phyloP scores from a whole-genome alignment of 2,888 invertebrate genomes.

The Oasisia sp. region DNA sequence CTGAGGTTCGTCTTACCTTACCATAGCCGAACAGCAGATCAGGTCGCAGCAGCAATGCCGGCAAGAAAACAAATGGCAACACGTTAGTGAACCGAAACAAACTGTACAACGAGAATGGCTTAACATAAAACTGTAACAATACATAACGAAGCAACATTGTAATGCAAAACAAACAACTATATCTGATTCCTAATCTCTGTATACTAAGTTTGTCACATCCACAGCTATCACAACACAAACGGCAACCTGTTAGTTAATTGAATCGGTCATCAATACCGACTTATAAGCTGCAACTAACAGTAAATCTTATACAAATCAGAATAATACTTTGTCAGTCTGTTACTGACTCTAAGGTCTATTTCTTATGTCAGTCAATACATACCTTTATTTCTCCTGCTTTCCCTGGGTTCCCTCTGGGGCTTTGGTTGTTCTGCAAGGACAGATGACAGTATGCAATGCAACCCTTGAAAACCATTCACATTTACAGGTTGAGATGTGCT shows the following conservation, averaged over 20 bases:
- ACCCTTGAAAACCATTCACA: background rate
- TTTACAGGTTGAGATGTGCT: background rate
- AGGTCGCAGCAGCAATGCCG: slow-evolving; percentile 22
- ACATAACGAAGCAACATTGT: background rate
- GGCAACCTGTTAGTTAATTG: slow-evolving; percentile 34
- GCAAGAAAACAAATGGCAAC: slow-evolving; percentile 35
- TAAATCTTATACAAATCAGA: background rate
- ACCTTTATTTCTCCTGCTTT: slow-evolving; percentile 55
- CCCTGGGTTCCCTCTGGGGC: slow-evolving; percentile 61
- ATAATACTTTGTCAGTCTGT: background rate
- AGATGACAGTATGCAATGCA: slow-evolving; percentile 24
- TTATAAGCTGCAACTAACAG: background rate
- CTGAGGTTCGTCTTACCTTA: slow-evolving; percentile 68
- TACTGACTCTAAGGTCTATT: background rate
- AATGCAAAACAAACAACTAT: background rate
- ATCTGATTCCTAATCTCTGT: background rate
- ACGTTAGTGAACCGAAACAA: slow-evolving; percentile 28
- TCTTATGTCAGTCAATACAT: slow-evolving; percentile 29
- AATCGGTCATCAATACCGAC: background rate
- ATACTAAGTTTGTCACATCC: no score
- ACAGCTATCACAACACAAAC: slow-evolving; percentile 26
- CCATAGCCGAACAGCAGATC: slow-evolving; percentile 52
- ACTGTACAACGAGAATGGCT: background rate
- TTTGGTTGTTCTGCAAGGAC: slow-evolving; percentile 60
- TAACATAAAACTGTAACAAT: background rate